phyloP scores from a whole-genome alignment of 2,797 vertebrate genomes.

The Enteromius paludinosus region DNA sequence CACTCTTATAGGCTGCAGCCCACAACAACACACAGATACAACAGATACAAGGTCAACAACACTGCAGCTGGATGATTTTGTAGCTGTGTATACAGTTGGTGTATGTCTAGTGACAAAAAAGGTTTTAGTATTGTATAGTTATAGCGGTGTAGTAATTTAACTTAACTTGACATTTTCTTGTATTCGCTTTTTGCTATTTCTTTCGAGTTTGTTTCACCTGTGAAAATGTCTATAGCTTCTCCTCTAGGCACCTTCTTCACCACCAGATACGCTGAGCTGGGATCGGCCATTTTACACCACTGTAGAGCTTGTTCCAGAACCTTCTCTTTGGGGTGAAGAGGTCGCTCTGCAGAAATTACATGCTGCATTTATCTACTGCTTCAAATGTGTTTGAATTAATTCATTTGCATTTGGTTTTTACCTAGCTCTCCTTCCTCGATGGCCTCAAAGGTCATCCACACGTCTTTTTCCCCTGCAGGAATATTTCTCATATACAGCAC shows the following conservation, averaged over 20 bases:
- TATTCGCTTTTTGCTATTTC: background rate
- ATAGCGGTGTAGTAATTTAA: background rate
- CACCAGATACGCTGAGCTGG: slow-evolving; percentile 89
- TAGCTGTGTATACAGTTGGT: background rate
- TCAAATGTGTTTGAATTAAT: background rate
- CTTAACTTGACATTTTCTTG: no score
- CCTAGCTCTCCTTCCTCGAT: slow-evolving; percentile 94
- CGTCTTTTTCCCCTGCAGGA: slow-evolving; percentile 82
- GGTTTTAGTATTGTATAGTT: background rate
- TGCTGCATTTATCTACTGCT: background rate
- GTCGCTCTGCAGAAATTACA: slow-evolving; percentile 80
- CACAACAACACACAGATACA: background rate
- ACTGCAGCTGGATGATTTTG: background rate
- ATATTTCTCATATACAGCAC: slow-evolving; percentile 93
- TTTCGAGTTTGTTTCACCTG: slow-evolving; percentile 72
- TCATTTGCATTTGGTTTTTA: slow-evolving; percentile 62
- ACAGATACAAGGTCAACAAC: background rate
- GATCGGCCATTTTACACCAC: slow-evolving; percentile 94
- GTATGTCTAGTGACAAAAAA: background rate
- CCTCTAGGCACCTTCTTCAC: slow-evolving; percentile 88
- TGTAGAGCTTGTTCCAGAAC: slow-evolving; percentile 95
- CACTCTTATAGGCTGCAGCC: slow-evolving; percentile 82
- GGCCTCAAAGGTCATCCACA: slow-evolving; percentile 94
- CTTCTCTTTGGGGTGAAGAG: slow-evolving; percentile 93
- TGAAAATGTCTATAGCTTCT: slow-evolving; percentile 89